Evolutionary conservation across 1,140 invertebrate genomes (phyloP).

Genomic region (Bradynema listronoti): DNA sequence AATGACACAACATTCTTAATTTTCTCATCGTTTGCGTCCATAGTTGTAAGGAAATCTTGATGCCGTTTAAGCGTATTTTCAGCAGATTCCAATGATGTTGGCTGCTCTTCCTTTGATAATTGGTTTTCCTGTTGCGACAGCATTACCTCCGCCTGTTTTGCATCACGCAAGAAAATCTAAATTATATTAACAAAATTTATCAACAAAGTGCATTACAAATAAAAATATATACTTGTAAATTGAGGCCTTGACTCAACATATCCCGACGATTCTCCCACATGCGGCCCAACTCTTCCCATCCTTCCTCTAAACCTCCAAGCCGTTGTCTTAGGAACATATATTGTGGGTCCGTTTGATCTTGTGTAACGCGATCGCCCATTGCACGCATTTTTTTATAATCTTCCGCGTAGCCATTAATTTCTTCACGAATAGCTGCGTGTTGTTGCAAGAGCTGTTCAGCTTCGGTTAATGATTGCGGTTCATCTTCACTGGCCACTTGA

Average conservation of each 20-base stretch:
- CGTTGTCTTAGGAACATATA: constrained; percentile 83
- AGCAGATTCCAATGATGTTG: constrained; percentile 85
- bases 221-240: constrained; percentile 66
- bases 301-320: constrained; percentile 90
- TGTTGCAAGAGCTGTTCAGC: constrained; percentile 88
- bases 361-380: constrained; percentile 87
- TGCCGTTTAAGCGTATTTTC: constrained; percentile 89
- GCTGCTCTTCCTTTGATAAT: constrained; percentile 86
- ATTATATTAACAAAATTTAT: background rate
- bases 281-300: constrained; percentile 94
- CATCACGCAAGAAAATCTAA: constrained; percentile 71
- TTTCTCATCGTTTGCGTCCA: constrained; percentile 99
- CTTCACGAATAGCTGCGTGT: constrained; percentile 92
- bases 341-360: constrained; percentile 78
- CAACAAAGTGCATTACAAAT: background rate
- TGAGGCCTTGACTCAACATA: constrained; percentile 80
- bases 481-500: constrained; percentile 87
- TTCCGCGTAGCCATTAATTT: constrained; percentile 96
- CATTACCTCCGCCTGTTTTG: constrained; percentile 90
- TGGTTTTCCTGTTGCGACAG: constrained; percentile 94
- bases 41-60: constrained; percentile 95
- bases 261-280: constrained; percentile 99
- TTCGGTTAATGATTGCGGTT: constrained; percentile 86
- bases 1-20: constrained; percentile 89
- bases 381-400: constrained; percentile 85